These are phyloP conservation scores for Coenobita brevimanus DNA, from an alignment of 1,140 invertebrate genomes.

Conservation along the genomic window DNA sequence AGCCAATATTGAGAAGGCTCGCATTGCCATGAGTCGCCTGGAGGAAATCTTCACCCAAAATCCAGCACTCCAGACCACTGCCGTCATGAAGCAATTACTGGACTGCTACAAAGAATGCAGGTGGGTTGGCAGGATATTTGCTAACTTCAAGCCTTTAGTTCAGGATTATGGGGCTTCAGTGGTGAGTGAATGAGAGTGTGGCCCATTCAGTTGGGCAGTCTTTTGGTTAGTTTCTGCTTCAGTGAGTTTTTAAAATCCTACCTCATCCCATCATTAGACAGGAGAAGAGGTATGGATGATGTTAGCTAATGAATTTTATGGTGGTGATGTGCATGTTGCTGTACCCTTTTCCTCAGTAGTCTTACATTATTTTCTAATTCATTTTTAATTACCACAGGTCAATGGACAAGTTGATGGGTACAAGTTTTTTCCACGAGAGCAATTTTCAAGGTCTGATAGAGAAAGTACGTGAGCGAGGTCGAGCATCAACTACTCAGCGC, in stretches of 20 bases:
- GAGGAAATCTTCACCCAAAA: conserved; percentile 84
- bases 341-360: no score
- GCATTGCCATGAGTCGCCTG: conserved; percentile 82
- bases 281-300: no score
- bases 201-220: no score
- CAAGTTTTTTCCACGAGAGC: conserved; percentile 87
- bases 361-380: not conserved
- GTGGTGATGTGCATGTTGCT: no score
- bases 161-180: no score
- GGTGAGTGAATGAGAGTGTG: no score
- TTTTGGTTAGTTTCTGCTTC: no score
- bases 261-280: no score
- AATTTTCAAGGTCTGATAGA: conserved; percentile 82
- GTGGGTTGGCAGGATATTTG: no score
- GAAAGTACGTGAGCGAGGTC: conserved; percentile 73
- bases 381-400: conserved; percentile 73
- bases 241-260: no score
- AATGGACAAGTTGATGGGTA: conserved; percentile 88
- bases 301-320: no score
- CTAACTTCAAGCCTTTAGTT: no score
- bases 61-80: conserved; percentile 81
- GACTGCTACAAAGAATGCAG: conserved; percentile 90
- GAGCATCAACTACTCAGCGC: conserved; percentile 73
- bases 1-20: conserved; percentile 83
- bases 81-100: conserved; percentile 85